Evolutionary conservation across 2,113 vertebrate genomes (phyloP).

Genomic region (Dipodomys spectabilis): DNA sequence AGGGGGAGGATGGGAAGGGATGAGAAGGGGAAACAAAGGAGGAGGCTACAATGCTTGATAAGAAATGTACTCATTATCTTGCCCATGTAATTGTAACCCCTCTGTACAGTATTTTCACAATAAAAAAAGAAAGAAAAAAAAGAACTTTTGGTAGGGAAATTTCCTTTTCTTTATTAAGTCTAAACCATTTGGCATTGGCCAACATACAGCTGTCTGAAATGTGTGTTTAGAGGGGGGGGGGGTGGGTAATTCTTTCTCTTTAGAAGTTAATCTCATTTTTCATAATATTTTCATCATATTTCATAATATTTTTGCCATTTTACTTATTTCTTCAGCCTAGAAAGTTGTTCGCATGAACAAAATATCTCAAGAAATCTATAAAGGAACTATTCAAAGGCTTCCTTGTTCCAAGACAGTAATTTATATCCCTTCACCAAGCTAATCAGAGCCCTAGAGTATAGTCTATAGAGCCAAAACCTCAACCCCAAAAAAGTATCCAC

Average conservation of each 20-base stretch:
- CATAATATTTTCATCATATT: too few relatives aligned
- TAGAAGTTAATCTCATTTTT: neutral
- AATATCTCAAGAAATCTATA: neutral
- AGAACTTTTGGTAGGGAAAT: neutral
- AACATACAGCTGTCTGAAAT: neutral
- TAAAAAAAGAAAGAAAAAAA: neutral
- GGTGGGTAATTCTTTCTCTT: neutral
- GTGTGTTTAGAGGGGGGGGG: neutral
- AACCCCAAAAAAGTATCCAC: neutral
- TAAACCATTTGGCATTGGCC: neutral
- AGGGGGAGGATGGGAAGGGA: too few relatives aligned
- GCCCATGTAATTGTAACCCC: too few relatives aligned
- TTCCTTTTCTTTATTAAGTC: neutral
- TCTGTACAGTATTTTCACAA: too few relatives aligned
- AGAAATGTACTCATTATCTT: too few relatives aligned
- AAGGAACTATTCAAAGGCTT: neutral
- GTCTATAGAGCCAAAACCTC: neutral
- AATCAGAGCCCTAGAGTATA: neutral
- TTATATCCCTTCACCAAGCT: neutral
- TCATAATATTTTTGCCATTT: slow-evolving; percentile 15
- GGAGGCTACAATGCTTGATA: too few relatives aligned
- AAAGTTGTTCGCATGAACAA: neutral
- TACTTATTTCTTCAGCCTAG: slow-evolving; percentile 16
- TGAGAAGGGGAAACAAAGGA: too few relatives aligned
- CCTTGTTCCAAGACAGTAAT: neutral